Evolutionary conservation across 1,140 invertebrate genomes (phyloP), one percentile per base, ranked within the genome.

Genomic region (Drosophila funebris): DNA sequence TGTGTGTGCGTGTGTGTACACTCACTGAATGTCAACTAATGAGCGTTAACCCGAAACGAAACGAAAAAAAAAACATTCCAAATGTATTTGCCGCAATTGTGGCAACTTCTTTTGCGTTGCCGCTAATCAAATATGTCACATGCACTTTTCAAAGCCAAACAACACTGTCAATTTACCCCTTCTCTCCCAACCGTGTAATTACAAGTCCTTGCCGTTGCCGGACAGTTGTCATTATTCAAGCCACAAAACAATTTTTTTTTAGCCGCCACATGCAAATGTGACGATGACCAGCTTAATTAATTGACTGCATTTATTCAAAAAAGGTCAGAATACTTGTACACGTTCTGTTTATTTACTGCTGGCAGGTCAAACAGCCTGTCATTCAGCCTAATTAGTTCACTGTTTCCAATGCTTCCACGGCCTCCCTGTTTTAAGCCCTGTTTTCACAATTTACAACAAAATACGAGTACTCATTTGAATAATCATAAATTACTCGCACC

Each of bases 211-310:
- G 58, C 39, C 14, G 48, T 8, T 22, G 60, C 68, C 43, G 64
- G 82, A 66, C 70, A 81, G 82, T 85, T 87, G 81, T 87, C 81
- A 85, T 85, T 85, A 87, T 85, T 85, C 74, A 87, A 75, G 56
- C 62, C 43, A 31, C 36, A 24, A 57, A 63, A 43, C 63, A 77
- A 73, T 84, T 84, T 84, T 29, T 71, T 75, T 83, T n/a, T n/a
- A n/a, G 72, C 73, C 68, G 62, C 66, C 73, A 58, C 82, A 85
- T 85, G 81, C 73, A 85, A 85, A 87, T 85, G 81, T 56, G 81
- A 80, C 73, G 58, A 80, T 73, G 80, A 80, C 81, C 73, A 87
- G 60, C 64, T 73, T 84, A 85, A 85, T 87, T 81, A 85, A 87
- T 87, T 73, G 78, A 29, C 44, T 67, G 71, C 82, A 85, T 68